Conservation (phyloP, 2,113 vertebrate genomes). For the Corythornis madagascariensis region DNA sequence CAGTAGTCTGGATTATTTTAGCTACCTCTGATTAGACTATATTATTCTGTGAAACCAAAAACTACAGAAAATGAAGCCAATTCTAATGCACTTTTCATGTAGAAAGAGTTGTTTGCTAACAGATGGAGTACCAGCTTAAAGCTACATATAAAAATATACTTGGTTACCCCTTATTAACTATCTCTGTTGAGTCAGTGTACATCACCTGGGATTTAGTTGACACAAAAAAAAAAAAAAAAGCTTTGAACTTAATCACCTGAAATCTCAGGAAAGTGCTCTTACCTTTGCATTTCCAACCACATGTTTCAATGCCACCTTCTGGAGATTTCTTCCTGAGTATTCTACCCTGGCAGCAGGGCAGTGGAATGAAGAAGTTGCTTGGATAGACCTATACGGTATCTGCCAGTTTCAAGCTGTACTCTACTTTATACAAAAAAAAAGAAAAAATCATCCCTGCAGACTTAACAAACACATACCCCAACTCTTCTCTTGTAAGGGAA, state of each 20-base stretch:
- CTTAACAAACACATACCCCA: background rate
- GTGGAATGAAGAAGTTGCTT: background rate
- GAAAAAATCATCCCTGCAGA: background rate
- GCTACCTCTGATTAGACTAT: background rate
- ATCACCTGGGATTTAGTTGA: background rate
- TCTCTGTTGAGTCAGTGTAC: background rate
- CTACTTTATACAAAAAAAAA: background rate
- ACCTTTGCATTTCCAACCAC: background rate
- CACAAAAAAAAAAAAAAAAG: background rate
- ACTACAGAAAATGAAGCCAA: background rate
- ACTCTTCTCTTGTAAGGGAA: background rate
- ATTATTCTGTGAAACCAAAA: background rate
- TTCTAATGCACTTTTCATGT: background rate
- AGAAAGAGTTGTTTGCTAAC: background rate
- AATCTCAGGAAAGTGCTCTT: background rate
- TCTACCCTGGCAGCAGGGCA: background rate
- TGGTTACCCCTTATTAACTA: background rate
- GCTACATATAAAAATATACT: background rate
- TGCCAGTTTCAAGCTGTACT: background rate
- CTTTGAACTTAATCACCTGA: background rate
- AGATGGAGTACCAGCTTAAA: conserved; percentile 12
- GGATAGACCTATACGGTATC: background rate
- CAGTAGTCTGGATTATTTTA: background rate
- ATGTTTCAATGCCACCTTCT: background rate
- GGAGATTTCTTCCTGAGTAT: background rate